A percentile compares a stretch with the other conserved stretches of the same genome.
Conservation (phyloP, 1,140 invertebrate genomes). For the Procambarus virginalis region DNA sequence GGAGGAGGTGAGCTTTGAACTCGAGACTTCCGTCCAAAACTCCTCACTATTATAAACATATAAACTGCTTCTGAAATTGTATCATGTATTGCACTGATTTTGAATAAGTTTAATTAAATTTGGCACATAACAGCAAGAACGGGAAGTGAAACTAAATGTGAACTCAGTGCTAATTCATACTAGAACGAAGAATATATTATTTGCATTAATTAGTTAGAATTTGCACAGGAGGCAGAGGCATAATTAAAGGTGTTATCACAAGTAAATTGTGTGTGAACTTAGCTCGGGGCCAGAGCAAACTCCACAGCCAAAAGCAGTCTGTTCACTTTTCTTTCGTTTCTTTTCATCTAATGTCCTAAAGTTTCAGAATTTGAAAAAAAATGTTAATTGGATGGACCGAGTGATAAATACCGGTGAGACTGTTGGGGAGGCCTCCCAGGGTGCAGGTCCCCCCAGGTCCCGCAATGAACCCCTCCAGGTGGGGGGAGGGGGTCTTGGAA, state of each 20-base stretch:
- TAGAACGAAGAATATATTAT: not conserved
- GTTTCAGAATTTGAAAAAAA: conserved; percentile 8
- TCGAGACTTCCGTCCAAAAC: too few species aligned
- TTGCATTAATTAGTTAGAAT: not conserved
- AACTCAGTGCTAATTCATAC: not conserved
- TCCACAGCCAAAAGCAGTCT: not conserved
- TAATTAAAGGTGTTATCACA: not conserved
- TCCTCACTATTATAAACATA: too few species aligned
- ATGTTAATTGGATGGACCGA: conserved; percentile 4
- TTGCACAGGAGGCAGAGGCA: not conserved
- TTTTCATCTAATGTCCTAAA: conserved; percentile 3
- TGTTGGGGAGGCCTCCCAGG: not conserved
- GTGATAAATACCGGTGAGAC: not conserved
- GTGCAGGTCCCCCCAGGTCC: not conserved
- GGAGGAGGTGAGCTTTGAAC: too few species aligned
- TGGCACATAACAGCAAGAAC: not conserved
- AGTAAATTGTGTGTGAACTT: not conserved
- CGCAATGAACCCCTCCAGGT: too few species aligned
- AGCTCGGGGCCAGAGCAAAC: not conserved
- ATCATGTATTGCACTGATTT: too few species aligned
- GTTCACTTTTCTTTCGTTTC: not conserved
- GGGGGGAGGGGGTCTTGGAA: too few species aligned
- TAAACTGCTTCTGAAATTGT: too few species aligned
- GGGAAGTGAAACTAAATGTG: not conserved
- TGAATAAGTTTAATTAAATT: too few species aligned